These are phyloP conservation scores for Gastrophryne carolinensis DNA, from an alignment of 2,797 vertebrate species.

Conservation along the genomic window DNA sequence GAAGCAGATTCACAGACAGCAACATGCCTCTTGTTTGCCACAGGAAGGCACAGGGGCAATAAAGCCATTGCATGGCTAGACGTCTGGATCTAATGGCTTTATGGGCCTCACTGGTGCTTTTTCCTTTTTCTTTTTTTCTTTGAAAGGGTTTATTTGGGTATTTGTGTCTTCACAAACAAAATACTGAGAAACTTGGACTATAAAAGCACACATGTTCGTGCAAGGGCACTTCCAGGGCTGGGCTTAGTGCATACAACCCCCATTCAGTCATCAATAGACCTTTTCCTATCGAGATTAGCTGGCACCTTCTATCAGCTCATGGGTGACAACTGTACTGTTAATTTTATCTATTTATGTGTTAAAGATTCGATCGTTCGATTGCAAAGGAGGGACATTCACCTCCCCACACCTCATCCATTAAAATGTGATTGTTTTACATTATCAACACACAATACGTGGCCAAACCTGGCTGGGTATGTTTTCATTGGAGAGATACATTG, in stretches of 20 bases:
- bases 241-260: slow-evolving; percentile 2
- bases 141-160: slow-evolving; percentile 85
- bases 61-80: slow-evolving; percentile 96
- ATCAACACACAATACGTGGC: no score
- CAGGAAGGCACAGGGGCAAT: slow-evolving; percentile 94
- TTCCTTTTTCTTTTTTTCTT: slow-evolving; percentile 88
- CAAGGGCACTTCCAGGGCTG: not conserved
- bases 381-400: no score
- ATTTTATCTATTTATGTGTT: no score
- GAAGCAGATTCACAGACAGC: slow-evolving; percentile 80
- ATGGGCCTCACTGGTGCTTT: slow-evolving; percentile 82
- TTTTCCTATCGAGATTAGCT: no score
- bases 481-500: no score
- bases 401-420: no score
- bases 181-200: slow-evolving; percentile 80
- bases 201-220: slow-evolving; percentile 72
- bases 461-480: no score
- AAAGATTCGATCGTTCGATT: no score
- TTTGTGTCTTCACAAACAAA: slow-evolving; percentile 84
- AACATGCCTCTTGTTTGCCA: slow-evolving; percentile 87
- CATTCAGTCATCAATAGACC: not conserved
- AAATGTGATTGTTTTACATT: no score
- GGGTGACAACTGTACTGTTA: no score
- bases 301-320: no score
- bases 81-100: slow-evolving; percentile 99